Base-by-base conservation (phyloP, 64 coral and sea anemone genomes). In the Montipora cactus region DNA sequence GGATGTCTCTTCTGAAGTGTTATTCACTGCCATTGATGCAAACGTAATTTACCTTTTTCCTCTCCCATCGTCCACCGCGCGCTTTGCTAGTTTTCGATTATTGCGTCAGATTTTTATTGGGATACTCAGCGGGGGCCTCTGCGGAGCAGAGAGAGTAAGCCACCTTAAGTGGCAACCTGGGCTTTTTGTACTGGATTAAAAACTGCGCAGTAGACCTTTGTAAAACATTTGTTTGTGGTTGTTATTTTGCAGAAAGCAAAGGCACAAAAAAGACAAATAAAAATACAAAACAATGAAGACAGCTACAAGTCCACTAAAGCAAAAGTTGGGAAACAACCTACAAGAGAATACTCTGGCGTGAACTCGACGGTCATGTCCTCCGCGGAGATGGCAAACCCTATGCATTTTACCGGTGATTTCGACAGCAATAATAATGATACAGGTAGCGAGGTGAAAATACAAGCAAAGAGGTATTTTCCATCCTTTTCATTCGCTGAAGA, bases 181-280 rank as follows among this genome's bases (percentile, higher is more conserved):
- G 0, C 28, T 37, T 37, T 37, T 37, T 37, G 28, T 37, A 37
- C 0, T 37, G 28, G 28, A 37, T 37, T 37, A 0, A 37, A 37
- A 37, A 1, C 28, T 37, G 28, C 0, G 37, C 1, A 37, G 37
- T 37, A 37, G 37, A 37, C 37, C 37, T 37, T 37, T 37, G 37
- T 37, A 37, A 37, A 37, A 37, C 37, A 37, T 37, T 37, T 37
- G 37, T 37, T 37, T 64, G 0, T 64, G 3, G 9, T 64, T 71
- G 18, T 86, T 20, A 21, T 72, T 47, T 7, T n/a, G 5, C 82
- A 86, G 82, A 66, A 86, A 86, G 62, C 82, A 16, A 86, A 86
- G 67, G 82, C 82, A 6, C 82, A 71, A 71, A 86, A 72, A 68
- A 48, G 59, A 86, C 59, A 71, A 50, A 22, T 49, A 59, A 16